Percentiles rank a stretch among this genome's conserved stretches.
These are phyloP conservation scores for Acholoe squamosa DNA, from an alignment of 2,888 invertebrate species.

Conservation along the genomic window DNA sequence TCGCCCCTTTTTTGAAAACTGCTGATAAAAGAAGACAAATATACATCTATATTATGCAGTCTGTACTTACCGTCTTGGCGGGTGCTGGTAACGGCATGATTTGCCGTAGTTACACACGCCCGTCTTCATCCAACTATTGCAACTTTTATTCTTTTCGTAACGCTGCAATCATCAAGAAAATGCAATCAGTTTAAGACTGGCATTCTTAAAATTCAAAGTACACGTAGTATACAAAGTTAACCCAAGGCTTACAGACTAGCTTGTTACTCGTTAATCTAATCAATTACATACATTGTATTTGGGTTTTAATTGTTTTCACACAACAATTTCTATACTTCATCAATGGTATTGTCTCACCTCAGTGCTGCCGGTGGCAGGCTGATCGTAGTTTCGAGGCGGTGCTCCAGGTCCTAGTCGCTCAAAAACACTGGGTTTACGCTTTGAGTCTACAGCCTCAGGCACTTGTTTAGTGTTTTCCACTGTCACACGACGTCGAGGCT, in stretches of 20 bases:
- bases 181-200: background rate
- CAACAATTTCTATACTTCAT: too few species aligned
- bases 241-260: too few species aligned
- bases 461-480: constrained; percentile 62
- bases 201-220: too few species aligned
- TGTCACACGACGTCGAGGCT: constrained; percentile 62
- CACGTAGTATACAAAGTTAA: too few species aligned
- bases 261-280: too few species aligned
- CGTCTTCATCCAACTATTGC: constrained; percentile 58
- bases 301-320: too few species aligned
- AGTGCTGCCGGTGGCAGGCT: background rate
- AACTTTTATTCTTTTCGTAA: background rate
- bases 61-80: constrained; percentile 50
- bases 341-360: background rate
- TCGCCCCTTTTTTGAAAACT: too few species aligned
- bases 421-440: constrained; percentile 68
- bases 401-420: constrained; percentile 66
- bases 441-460: constrained; percentile 39
- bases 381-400: constrained; percentile 51
- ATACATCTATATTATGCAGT: background rate
- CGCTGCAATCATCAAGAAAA: constrained; percentile 1
- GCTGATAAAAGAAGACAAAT: too few species aligned
- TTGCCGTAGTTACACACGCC: constrained; percentile 59
- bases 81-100: constrained; percentile 43
- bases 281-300: too few species aligned